Evolutionary conservation across 2,797 vertebrate species (phyloP), one percentile per base, ranked within the genome.

Genomic region (Myotis findleyi): DNA sequence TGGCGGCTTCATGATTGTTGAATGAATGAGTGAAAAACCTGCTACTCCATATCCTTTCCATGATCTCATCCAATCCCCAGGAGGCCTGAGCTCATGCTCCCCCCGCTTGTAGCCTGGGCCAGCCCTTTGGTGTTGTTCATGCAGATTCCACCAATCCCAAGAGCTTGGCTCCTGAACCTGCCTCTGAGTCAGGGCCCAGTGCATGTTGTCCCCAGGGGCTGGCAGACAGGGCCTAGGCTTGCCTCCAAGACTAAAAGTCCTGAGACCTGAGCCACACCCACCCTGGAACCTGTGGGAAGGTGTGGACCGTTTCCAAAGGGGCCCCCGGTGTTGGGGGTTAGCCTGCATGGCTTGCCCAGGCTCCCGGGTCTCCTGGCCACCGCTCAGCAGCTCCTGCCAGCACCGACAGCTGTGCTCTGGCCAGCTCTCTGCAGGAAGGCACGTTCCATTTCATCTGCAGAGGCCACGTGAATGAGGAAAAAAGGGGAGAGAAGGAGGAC

Each of bases 221-320:
- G 92, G 77, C 69, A 96, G 87, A 80, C 55, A 93, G 93, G 69
- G n/a, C 23, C 44, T 16, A 13, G 87, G 94, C 81, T 91, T n/a
- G 87, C 59, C 51, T 96, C 90, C 85, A 93, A 90, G 91, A 89
- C 72, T 72, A 87, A 82, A 91, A 86, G 93, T 90, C 79, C 90
- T 71, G 44, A 89, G 84, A 72, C 68, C 38, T 47, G 68, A 11
- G 5, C 93, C 92, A 95, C 87, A 17, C 77, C 93, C 87, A 77
- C 55, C 73, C 92, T 91, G 93, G 88, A 96, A 95, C 85, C 91
- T 96, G 77, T 14, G 55, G 77, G 53, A 93, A 95, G 93, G 92
- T 91, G 25, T 93, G 96, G 96, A 77, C 90, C 33, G 64, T 97
- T 97, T 97, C 91, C 95, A 97, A 86, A 87, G 94, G 91, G 92